Percentiles rank a stretch among this genome's conserved stretches.
Conservation (phyloP, 2,888 invertebrate genomes). For the Disparrhopalites patrizii region DNA sequence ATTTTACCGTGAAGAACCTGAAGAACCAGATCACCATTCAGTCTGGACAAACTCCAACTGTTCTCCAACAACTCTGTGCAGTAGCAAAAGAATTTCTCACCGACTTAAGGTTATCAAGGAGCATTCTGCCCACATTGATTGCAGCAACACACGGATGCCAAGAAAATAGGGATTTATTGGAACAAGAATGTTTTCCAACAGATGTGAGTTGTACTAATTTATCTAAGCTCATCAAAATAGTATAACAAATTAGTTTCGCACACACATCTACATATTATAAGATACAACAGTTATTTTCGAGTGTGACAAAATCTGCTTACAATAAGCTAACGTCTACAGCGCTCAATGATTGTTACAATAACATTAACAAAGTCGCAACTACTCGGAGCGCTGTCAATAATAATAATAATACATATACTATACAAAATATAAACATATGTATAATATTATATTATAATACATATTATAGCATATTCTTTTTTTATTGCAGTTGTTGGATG, state of each 20-base stretch:
- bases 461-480: not conserved
- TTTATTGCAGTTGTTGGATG: conserved; percentile 58
- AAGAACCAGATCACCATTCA: conserved; percentile 76
- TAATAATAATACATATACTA: not conserved
- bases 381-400: not conserved
- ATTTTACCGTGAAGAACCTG: conserved; percentile 72
- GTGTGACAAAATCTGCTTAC: no score
- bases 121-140: conserved; percentile 74
- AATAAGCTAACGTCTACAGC: no score
- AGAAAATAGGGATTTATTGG: conserved; percentile 69
- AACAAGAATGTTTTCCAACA: conserved; percentile 58
- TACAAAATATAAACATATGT: not conserved
- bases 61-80: conserved; percentile 75
- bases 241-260: not conserved
- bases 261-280: not conserved
- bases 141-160: conserved; percentile 65
- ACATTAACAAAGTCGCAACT: not conserved
- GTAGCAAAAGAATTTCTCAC: conserved; percentile 84
- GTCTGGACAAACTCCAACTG: conserved; percentile 71
- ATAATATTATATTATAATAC: not conserved
- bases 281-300: not conserved
- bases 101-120: conserved; percentile 64
- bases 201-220: conserved; percentile 30
- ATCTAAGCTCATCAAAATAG: not conserved
- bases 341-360: not conserved